Base-by-base conservation (phyloP, 2,888 invertebrate species). In the Synergus japonicus region DNA sequence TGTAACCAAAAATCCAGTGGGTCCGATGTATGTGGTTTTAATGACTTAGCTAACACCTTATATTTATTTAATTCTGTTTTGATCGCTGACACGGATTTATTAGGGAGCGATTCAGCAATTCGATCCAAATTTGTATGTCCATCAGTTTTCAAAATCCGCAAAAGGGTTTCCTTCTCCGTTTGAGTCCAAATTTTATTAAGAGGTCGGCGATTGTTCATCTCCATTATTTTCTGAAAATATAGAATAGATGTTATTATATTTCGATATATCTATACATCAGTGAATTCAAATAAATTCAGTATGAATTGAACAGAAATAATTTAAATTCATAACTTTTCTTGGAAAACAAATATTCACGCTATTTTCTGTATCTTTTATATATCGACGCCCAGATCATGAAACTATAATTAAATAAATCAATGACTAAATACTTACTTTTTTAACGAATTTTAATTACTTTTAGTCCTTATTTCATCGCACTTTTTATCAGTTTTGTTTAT, bases 1-100 rank as follows among this genome's bases (percentile, higher is more conserved):
- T 73, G 54, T n/a, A 73, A 41, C 73, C 73, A 73, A 73, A 54
- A 73, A 73, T 73, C 73, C 15, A 73, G n/a, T 29, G 73, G 73
- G 13, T 73, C 73, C 37, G 29, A 1, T 37, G 29, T 12, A 5
- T 37, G 37, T 1, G 54, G 54, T 10, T 73, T 73, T 5, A 54
- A 54, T 4, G 73, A 37, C 37, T 73, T 73, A 0, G 73, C 49
- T 9, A 54, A n/a, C 0, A 54, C 29, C 10, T n/a, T 1, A 54
- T 73, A 73, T 37, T 73, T 73, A 46, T 73, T 73, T 54, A 73
- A 37, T 10, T n/a, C 15, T 1, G 54, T 15, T 41, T 37, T 73
- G n/a, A 73, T 54, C 9, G 49, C 29, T 1, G 15, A n/a, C 37
- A 49, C 0, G 3, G 73, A 73, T 73, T 73, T 73, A 37, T 73